phyloP scores from a whole-genome alignment of 2,797 vertebrate species.

The Potorous gilbertii region DNA sequence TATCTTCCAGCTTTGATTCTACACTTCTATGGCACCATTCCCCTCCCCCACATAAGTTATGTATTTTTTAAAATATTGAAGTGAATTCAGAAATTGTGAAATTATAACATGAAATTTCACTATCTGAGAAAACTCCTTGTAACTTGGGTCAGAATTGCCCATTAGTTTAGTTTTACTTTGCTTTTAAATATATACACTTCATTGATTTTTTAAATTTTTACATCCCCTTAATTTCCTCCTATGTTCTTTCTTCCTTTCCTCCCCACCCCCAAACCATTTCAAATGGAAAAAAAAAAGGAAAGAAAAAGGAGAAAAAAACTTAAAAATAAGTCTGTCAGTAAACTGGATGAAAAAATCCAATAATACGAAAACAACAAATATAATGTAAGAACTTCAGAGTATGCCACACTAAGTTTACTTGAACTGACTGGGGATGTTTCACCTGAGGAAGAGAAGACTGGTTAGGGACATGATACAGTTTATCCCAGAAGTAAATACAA shows the following conservation, averaged over 20 bases:
- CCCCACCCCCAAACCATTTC: background rate
- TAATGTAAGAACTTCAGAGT: background rate
- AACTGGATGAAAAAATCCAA: background rate
- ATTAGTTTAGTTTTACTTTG: background rate
- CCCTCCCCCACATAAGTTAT: too few species aligned
- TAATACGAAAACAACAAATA: too few species aligned
- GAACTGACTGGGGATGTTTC: background rate
- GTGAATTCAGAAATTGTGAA: background rate
- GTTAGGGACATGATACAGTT: background rate
- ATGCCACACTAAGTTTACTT: background rate
- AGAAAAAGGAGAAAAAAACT: background rate
- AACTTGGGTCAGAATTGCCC: background rate
- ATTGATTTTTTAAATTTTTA: background rate
- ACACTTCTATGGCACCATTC: background rate
- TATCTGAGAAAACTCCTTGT: background rate
- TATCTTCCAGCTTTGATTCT: background rate
- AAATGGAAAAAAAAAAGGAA: background rate
- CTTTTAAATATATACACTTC: background rate
- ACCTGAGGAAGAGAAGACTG: background rate
- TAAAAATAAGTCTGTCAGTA: background rate
- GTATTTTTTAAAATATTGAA: background rate
- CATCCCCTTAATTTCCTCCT: background rate
- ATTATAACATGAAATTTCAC: background rate
- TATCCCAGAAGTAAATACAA: background rate
- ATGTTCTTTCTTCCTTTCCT: background rate